These are phyloP conservation scores for Tholera decimalis DNA, from an alignment of 2,888 invertebrate species.

Conservation along the genomic window DNA sequence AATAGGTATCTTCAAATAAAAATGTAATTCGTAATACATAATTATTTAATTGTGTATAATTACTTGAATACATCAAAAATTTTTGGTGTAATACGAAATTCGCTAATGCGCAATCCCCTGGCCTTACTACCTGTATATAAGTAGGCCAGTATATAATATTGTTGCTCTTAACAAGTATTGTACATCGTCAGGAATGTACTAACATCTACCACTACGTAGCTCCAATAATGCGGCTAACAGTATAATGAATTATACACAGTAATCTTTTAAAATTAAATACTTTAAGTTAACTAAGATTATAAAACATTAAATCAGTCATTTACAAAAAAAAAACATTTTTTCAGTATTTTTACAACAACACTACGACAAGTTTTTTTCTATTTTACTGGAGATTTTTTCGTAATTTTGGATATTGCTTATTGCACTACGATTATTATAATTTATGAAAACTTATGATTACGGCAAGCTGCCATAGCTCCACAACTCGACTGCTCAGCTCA, in stretches of 20 bases:
- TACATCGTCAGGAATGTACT: slow-evolving; percentile 90
- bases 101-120: slow-evolving; percentile 79
- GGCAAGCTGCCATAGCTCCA: slow-evolving; percentile 57
- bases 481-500: slow-evolving; percentile 37
- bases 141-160: slow-evolving; percentile 78
- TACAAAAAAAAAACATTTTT: slow-evolving; percentile 73
- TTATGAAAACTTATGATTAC: slow-evolving; percentile 58
- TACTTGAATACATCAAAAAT: slow-evolving; percentile 88
- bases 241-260: slow-evolving; percentile 74
- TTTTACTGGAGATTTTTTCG: slow-evolving; percentile 64
- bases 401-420: slow-evolving; percentile 77
- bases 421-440: slow-evolving; percentile 71
- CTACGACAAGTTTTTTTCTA: slow-evolving; percentile 62
- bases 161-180: slow-evolving; percentile 80
- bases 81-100: slow-evolving; percentile 89
- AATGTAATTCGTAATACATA: slow-evolving; percentile 77
- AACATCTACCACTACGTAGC: slow-evolving; percentile 82
- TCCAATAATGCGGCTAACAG: slow-evolving; percentile 70
- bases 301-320: slow-evolving; percentile 87
- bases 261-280: slow-evolving; percentile 80
- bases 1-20: too few species aligned
- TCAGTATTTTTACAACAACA: slow-evolving; percentile 72
- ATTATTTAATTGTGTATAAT: slow-evolving; percentile 87
- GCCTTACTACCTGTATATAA: slow-evolving; percentile 74
- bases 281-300: slow-evolving; percentile 81